Conservation (phyloP, 2,113 vertebrate genomes). For the Porphyrio hochstetteri region DNA sequence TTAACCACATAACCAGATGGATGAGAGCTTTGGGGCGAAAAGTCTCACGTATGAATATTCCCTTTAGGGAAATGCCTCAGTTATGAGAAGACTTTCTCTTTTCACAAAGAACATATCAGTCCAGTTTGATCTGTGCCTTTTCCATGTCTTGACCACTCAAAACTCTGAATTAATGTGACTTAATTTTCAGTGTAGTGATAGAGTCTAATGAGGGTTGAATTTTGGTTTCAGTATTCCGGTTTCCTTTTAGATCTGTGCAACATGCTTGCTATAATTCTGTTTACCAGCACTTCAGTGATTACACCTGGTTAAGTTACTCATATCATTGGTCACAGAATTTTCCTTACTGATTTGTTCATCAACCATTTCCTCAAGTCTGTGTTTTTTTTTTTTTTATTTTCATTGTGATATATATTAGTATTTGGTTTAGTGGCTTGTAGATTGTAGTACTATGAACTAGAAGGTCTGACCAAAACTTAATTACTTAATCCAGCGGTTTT, state of each 20-base stretch:
- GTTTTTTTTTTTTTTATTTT: not conserved
- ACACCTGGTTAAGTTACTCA: not conserved
- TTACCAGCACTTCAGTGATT: not conserved
- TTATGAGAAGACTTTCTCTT: not conserved
- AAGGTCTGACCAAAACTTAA: not conserved
- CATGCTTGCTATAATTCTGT: not conserved
- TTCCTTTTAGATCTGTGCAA: not conserved
- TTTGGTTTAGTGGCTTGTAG: not conserved
- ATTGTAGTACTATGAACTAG: not conserved
- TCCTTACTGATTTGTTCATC: not conserved
- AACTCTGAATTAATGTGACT: not conserved
- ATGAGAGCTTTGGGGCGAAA: not conserved
- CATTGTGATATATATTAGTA: not conserved
- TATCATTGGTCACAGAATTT: not conserved
- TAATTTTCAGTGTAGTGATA: not conserved
- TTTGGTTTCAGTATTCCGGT: not conserved
- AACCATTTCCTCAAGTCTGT: not conserved
- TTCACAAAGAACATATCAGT: not conserved
- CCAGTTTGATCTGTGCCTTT: not conserved
- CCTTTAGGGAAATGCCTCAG: not conserved
- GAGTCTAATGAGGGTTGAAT: not conserved
- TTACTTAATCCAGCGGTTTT: not conserved
- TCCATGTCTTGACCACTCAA: not conserved
- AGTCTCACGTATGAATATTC: not conserved
- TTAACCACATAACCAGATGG: not conserved